Percentiles rank a stretch among this genome's conserved stretches.
phyloP scores from a whole-genome alignment of 2,113 vertebrate species.

The Burhinus bistriatus region DNA sequence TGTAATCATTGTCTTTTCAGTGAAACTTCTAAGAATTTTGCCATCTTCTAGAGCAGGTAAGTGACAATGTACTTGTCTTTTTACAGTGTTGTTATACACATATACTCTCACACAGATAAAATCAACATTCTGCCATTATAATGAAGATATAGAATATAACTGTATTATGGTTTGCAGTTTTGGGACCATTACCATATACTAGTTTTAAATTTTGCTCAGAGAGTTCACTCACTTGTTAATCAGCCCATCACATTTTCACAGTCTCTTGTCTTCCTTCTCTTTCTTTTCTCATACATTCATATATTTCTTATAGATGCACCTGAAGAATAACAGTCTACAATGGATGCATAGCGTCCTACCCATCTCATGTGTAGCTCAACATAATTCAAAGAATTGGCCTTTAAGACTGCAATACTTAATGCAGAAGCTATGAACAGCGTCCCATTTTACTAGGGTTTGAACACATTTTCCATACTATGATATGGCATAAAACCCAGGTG shows the following conservation, averaged over 20 bases:
- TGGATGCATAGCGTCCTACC: neutral
- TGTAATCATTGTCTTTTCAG: neutral
- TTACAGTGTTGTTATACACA: neutral
- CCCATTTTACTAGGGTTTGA: neutral
- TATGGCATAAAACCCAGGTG: neutral
- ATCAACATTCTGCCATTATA: neutral
- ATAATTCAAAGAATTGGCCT: neutral
- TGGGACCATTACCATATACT: neutral
- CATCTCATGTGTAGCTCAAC: neutral
- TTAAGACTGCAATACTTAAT: neutral
- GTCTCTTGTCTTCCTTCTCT: neutral
- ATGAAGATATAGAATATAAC: neutral
- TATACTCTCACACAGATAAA: neutral
- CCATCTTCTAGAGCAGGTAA: neutral
- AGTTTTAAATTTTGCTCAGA: neutral
- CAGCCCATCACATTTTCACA: neutral
- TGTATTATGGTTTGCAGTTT: neutral
- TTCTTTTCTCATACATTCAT: neutral
- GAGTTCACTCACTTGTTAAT: neutral
- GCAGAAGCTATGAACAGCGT: neutral
- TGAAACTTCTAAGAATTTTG: neutral
- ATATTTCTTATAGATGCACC: neutral
- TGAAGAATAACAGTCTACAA: neutral
- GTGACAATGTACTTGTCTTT: neutral
- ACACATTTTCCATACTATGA: neutral